Percentiles rank a stretch among this genome's conserved stretches.
phyloP scores from a whole-genome alignment of 2,797 vertebrate genomes.

The Galagoides demidoff region DNA sequence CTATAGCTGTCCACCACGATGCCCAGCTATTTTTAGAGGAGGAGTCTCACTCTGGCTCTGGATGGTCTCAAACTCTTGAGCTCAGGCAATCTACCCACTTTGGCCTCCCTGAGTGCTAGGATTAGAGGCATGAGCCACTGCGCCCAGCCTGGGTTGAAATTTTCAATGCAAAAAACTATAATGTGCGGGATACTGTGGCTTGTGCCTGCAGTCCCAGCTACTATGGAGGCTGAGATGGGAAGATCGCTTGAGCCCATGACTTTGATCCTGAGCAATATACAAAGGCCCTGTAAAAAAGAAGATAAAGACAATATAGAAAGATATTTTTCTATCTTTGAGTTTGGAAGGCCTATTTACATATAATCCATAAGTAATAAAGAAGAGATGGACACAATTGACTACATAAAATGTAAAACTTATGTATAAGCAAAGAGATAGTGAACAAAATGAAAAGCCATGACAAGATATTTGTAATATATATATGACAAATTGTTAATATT shows the following conservation, averaged over 20 bases:
- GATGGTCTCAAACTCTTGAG: too few relatives aligned
- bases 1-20: too few relatives aligned
- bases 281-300: not conserved
- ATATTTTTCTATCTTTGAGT: not conserved
- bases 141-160: not conserved
- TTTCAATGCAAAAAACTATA: not conserved
- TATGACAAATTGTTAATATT: not conserved
- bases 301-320: not conserved
- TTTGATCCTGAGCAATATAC: not conserved
- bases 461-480: not conserved
- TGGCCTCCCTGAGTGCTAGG: too few relatives aligned
- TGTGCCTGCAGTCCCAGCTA: not conserved
- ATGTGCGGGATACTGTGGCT: not conserved
- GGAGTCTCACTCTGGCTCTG: too few relatives aligned
- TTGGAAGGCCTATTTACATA: not conserved
- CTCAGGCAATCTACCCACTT: too few relatives aligned
- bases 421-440: not conserved
- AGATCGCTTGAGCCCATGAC: not conserved
- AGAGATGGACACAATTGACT: not conserved
- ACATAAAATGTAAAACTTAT: not conserved
- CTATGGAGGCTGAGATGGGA: not conserved
- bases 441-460: not conserved
- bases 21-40: too few relatives aligned
- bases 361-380: not conserved
- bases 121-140: too few relatives aligned